Evolutionary conservation across 2,113 vertebrate species (phyloP).

Genomic region (Dasyurus viverrinus): DNA sequence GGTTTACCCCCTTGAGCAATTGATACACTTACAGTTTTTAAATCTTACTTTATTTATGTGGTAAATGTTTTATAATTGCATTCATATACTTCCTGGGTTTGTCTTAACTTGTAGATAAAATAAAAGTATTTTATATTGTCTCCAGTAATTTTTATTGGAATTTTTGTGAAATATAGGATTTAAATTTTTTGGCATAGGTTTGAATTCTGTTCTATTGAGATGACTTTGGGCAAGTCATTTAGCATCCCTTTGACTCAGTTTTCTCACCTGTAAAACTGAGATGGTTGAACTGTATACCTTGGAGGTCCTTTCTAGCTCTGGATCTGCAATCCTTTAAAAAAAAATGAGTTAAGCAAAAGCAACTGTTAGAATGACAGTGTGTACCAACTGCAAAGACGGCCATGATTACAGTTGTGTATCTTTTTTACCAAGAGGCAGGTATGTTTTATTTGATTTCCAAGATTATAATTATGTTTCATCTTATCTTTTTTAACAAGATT

Average conservation of each 20-base stretch:
- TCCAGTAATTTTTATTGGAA: background rate
- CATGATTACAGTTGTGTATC: background rate
- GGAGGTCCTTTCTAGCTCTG: background rate
- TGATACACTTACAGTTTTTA: background rate
- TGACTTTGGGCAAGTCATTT: background rate
- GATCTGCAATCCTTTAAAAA: background rate
- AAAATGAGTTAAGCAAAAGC: background rate
- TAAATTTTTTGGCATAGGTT: background rate
- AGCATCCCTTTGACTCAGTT: background rate
- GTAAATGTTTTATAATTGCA: background rate
- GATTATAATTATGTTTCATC: background rate
- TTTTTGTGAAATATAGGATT: background rate
- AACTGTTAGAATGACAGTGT: background rate
- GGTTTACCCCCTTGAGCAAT: background rate
- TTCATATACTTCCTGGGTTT: background rate
- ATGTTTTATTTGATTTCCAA: background rate
- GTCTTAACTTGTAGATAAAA: background rate
- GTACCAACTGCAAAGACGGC: background rate
- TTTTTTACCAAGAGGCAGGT: background rate
- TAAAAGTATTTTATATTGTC: background rate
- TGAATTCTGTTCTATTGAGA: background rate
- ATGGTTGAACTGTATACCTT: background rate
- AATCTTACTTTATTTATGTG: background rate
- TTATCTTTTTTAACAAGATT: background rate
- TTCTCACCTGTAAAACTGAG: background rate